Evolutionary conservation across 2,797 vertebrate genomes (phyloP), one percentile per base, ranked within the genome.

Genomic region (Decapterus maruadsi): DNA sequence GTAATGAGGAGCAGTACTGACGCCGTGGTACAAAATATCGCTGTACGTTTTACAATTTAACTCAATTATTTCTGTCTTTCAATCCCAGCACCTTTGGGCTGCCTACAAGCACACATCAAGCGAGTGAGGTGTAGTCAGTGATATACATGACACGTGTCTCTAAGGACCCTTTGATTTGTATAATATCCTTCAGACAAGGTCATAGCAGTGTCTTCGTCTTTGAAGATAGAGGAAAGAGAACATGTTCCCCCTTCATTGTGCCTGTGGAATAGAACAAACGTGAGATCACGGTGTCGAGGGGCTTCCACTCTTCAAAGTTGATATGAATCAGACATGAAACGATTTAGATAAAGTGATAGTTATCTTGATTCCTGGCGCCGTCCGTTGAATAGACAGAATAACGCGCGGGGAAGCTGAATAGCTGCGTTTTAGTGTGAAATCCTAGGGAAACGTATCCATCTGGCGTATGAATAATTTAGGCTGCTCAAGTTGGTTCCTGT

Each of bases 381-480:
- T 89, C 87, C 72, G 2, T 63, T 72, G 85, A 86, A 77, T 72
- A 82, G 85, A 86, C 77, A 54, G 63, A 17, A 75, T 6, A 66
- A 73, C 60, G 58, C 68, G 10, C 1, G 29, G 76, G 59, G 86
- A 85, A 82, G 89, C 87, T 79, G 88, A 92, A 92, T 89, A 64
- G 84, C 91, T 62, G 88, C 51, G 87, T 93, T 95, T 95, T 94
- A 93, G 91, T 94, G 93, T 92, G 90, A 95, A 97, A 96, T 96
- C 94, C 95, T 92, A 95, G 96, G 96, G 97, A 98, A 95, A 97
- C 94, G 95, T 96, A 97, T 98, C 97, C 97, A 99, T 99, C 97
- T 99, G 98, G 96, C 93, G 72, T 90, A 97, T 99, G 97, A 98
- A 99, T 99, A 98, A 99, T 99, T 99, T 97, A 99, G 96, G 96